phyloP scores from a whole-genome alignment of 2,797 vertebrate species.

The Semaprochilodus insignis region DNA sequence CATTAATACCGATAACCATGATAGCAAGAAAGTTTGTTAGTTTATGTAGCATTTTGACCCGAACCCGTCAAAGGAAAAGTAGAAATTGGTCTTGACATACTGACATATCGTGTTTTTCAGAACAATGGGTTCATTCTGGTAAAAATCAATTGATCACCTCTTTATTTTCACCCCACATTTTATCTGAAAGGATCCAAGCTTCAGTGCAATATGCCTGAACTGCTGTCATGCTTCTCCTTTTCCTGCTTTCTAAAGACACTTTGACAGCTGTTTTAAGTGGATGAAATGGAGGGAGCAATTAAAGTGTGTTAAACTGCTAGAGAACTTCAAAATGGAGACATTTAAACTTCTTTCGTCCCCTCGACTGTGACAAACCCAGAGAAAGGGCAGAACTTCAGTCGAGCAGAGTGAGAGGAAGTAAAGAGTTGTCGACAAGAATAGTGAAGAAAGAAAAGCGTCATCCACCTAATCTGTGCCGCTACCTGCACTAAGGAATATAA shows the following conservation, averaged over 20 bases:
- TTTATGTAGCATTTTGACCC: slow-evolving; percentile 8
- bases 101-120: slow-evolving; percentile 36
- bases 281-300: slow-evolving; percentile 66
- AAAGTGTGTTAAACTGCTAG: slow-evolving; percentile 52
- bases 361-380: slow-evolving; percentile 30
- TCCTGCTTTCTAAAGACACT: slow-evolving; percentile 60
- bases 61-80: slow-evolving; percentile 8
- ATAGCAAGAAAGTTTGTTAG: slow-evolving; percentile 25
- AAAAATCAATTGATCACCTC: slow-evolving; percentile 14
- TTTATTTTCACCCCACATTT: slow-evolving; percentile 15
- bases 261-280: slow-evolving; percentile 55
- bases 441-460: slow-evolving; percentile 14
- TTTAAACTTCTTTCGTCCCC: slow-evolving; percentile 67
- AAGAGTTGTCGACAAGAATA: slow-evolving; percentile 4
- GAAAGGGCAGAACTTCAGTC: slow-evolving; percentile 28
- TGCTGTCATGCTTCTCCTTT: slow-evolving; percentile 58
- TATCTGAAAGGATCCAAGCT: slow-evolving; percentile 47
- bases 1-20: slow-evolving; percentile 12
- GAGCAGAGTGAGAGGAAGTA: slow-evolving; percentile 17
- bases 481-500: slow-evolving; percentile 19
- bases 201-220: slow-evolving; percentile 55
- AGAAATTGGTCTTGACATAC: slow-evolving; percentile 19
- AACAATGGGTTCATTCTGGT: not conserved
- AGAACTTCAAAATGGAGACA: slow-evolving; percentile 65
- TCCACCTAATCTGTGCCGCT: slow-evolving; percentile 11